Evolutionary conservation across 2,888 invertebrate genomes (phyloP), one percentile per base, ranked within the genome.

Genomic region (Philaethria dido): DNA sequence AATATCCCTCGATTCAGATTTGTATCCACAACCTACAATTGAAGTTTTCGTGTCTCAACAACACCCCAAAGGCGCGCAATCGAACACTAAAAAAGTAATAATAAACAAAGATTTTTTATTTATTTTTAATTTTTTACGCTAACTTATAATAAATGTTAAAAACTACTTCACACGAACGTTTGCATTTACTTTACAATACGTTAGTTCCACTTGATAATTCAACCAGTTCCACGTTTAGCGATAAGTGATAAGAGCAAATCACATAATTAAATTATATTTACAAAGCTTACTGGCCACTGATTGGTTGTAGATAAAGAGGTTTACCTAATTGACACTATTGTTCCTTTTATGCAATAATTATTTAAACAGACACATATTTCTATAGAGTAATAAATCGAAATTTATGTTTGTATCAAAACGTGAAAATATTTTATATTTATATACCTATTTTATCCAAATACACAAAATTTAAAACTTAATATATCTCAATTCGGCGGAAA

Each of bases 241-340:
- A 81, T 86, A 87, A 81, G 72, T 72, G 86, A 88, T 87, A 87
- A 86, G 22, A 57, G 75, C 60, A 52, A 63, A 61, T 66, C 77
- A 81, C 80, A 87, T 90, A 89, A 90, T 90, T 90, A 85, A 88
- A 90, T 89, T 89, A 89, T 88, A 87, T 89, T 88, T 87, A 87
- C 84, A 82, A 74, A 67, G 68, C 54, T 13, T 57, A 64, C 65
- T 36, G 61, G 62, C 71, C 69, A 50, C 70, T 76, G 77, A 88
- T 90, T 90, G 90, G 90, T 72, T 74, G 68, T 69, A 73, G 76
- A 79, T 79, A 76, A 76, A 63, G 52, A 50, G 78, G 84, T 25
- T 22, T 57, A 22, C 42, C 57, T 25, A 57, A 39, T 57, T 36
- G 20, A 39, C 8, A 16, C n/a, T 16, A 57, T 22, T 42, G 57